Base-by-base conservation (phyloP, 2,888 invertebrate genomes). In the Alloscopus bannaensis region DNA sequence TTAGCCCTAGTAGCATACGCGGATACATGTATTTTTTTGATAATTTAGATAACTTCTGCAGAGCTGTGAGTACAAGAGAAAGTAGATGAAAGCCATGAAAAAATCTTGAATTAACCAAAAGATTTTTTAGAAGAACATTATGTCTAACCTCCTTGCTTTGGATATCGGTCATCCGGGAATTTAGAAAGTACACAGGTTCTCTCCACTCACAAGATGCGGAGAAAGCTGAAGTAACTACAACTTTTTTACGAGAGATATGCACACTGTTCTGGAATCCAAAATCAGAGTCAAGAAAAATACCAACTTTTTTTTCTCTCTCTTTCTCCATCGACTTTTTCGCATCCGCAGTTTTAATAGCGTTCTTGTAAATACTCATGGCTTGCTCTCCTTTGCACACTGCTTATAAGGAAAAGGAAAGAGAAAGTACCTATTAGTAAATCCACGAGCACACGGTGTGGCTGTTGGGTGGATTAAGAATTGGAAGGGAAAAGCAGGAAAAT, bases 81-180 rank as follows among this genome's bases (percentile, higher is more conserved):
- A 18, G 4, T 45, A 16, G n/a, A 16, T 45, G 45, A 36, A 36
- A 13, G 36, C 36, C 31, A 47, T 59, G 66, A 75, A 68, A 75
- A 29, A 18, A 55, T 75, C 29, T 59, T 60, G 57, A 75, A 75
- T 75, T 75, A 75, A 68, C 75, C 60, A 75, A 42, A 66, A 75
- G 75, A 75, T 75, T 75, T 75, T 75, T 75, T 68, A 45, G 57
- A 57, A 66, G 29, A 66, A 36, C 45, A 16, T 45, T 45, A 36
- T 36, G 1, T 26, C n/a, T 26, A 6, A 26, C 24, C 24, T n/a
- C 4, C 16, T 31, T 29, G 31, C 11, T 16, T 8, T 29, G 45
- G 66, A 75, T 75, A 75, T 75, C 75, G 75, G 59, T 75, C 75
- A 75, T 75, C 60, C 75, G 75, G 75, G 75, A 75, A 75, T 75